A percentile compares a stretch with the other conserved stretches of the same genome.
Evolutionary conservation across 2,888 invertebrate genomes (phyloP).

Genomic region (Sabatieria punctata): DNA sequence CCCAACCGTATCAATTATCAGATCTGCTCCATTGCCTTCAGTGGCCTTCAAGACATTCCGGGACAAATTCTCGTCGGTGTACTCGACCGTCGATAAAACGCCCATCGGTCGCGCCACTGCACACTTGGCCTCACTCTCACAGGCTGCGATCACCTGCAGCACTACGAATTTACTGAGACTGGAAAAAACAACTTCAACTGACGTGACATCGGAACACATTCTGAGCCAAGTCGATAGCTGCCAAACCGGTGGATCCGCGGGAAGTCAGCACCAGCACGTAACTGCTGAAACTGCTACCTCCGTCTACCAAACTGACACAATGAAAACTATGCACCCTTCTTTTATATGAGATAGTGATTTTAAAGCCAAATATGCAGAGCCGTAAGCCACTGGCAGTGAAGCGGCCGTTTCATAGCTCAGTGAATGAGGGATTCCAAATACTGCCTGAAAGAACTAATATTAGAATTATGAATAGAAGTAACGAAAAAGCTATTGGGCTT

Average conservation of each 20-base stretch:
- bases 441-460: slow-evolving; percentile 36
- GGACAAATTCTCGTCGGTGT: slow-evolving; percentile 39
- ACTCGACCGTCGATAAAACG: slow-evolving; percentile 47
- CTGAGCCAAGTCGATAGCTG: slow-evolving; percentile 50
- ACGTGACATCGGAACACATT: slow-evolving; percentile 50
- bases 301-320: too few species aligned
- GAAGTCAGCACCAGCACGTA: slow-evolving; percentile 49
- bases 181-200: slow-evolving; percentile 4
- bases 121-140: slow-evolving; percentile 45
- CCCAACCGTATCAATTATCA: slow-evolving; percentile 49
- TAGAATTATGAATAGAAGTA: not conserved
- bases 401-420: slow-evolving; percentile 43
- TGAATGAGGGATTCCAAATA: slow-evolving; percentile 44
- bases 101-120: slow-evolving; percentile 44
- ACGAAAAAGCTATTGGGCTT: too few species aligned
- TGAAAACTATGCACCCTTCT: slow-evolving; percentile 25
- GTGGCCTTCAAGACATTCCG: slow-evolving; percentile 44
- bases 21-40: slow-evolving; percentile 43
- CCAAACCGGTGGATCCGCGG: slow-evolving; percentile 45
- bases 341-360: slow-evolving; percentile 38
- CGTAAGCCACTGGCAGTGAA: slow-evolving; percentile 45
- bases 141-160: slow-evolving; percentile 49
- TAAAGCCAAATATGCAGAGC: slow-evolving; percentile 48
- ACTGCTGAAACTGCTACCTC: slow-evolving; percentile 32
- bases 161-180: not conserved